phyloP scores from a whole-genome alignment of 2,113 vertebrate species.

The Redunca redunca region DNA sequence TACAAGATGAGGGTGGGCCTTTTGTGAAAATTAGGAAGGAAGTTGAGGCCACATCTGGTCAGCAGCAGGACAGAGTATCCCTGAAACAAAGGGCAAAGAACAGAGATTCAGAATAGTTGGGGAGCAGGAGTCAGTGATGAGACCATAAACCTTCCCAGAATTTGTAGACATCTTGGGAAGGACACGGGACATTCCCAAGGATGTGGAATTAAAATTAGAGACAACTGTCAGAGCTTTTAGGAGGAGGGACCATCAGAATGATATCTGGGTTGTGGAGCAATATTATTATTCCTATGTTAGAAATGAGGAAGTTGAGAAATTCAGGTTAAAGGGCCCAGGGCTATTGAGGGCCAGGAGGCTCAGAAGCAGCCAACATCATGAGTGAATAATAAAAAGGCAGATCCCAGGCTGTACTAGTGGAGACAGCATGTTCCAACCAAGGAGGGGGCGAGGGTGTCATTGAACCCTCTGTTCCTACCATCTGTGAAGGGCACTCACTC shows the following conservation, averaged over 20 bases:
- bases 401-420: background rate
- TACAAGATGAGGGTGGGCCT: background rate
- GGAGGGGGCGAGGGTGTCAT: background rate
- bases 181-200: background rate
- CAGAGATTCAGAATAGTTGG: background rate
- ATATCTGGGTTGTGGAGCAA: background rate
- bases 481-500: background rate
- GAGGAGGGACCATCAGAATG: background rate
- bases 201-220: background rate
- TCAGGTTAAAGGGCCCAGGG: background rate
- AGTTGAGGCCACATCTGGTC: background rate
- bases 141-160: background rate
- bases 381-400: background rate
- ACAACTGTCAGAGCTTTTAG: background rate
- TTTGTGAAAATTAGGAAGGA: background rate
- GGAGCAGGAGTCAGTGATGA: background rate
- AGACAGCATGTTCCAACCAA: background rate
- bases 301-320: background rate
- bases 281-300: background rate
- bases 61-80: background rate
- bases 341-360: background rate
- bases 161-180: background rate
- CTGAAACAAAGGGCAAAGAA: background rate
- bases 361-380: background rate
- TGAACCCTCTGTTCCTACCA: background rate